Conservation (phyloP, 1,140 invertebrate species). For the Homalodisca vitripennis region DNA sequence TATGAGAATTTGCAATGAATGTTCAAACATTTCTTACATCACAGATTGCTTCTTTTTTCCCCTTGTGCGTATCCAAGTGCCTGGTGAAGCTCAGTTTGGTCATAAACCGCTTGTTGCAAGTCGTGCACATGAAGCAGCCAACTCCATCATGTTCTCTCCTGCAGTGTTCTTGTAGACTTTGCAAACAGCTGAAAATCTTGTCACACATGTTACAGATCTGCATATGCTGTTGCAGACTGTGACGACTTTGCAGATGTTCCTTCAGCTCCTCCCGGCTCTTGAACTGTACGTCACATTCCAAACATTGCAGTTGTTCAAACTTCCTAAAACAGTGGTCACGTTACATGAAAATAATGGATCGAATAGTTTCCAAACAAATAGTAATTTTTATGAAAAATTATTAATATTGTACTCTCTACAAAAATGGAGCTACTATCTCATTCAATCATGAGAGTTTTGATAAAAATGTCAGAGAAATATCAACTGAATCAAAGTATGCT, state of each 20-base stretch:
- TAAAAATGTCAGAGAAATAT: too few relatives aligned
- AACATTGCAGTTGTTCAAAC: neutral
- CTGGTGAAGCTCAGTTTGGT: neutral
- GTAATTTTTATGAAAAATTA: too few relatives aligned
- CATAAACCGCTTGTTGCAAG: neutral
- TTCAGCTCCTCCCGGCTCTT: neutral
- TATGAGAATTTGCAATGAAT: too few relatives aligned
- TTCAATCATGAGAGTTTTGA: too few relatives aligned
- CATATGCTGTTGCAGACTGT: neutral
- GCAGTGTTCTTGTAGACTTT: conserved; percentile 34
- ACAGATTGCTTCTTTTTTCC: conserved; percentile 27
- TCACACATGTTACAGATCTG: neutral
- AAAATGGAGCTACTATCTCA: too few relatives aligned
- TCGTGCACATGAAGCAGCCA: conserved; percentile 30
- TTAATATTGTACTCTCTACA: too few relatives aligned
- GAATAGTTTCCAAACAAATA: too few relatives aligned
- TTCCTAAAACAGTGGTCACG: too few relatives aligned
- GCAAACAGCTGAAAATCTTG: neutral
- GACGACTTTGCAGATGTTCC: neutral
- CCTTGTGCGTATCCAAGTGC: neutral
- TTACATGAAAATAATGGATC: too few relatives aligned
- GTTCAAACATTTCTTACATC: conserved; percentile 35
- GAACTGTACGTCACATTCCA: neutral
- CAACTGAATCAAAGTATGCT: too few relatives aligned
- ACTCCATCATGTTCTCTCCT: conserved; percentile 26